A percentile compares a stretch with the other conserved stretches of the same genome.
These are phyloP conservation scores for Smittia sp. DNA, from an alignment of 2,888 invertebrate species.

Conservation along the genomic window DNA sequence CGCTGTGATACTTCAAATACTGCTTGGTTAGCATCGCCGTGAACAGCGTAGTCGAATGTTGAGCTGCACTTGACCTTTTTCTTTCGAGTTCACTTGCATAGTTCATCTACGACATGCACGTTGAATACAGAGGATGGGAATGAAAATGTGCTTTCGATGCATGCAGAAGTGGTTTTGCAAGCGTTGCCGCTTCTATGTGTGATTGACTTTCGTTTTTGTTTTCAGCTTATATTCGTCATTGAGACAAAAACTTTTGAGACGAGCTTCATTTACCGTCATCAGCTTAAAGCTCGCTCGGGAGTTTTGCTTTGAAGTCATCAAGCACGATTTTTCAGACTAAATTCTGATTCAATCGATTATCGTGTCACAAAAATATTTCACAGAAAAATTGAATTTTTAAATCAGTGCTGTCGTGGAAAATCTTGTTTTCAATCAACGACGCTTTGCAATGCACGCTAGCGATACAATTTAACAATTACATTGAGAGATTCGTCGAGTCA, in stretches of 20 bases:
- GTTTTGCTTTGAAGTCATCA: background rate
- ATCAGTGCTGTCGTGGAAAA: no score
- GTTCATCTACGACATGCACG: background rate
- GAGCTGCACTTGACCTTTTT: conserved; percentile 9
- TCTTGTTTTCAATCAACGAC: background rate
- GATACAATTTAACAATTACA: conserved; percentile 39
- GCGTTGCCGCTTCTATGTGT: background rate
- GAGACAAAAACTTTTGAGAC: background rate
- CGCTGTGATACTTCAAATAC: background rate
- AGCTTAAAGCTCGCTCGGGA: background rate
- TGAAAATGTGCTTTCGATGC: conserved; percentile 2
- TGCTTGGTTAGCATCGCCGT: no score
- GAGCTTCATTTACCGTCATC: background rate
- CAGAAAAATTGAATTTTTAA: no score
- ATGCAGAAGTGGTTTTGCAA: background rate
- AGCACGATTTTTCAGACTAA: background rate
- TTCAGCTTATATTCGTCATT: background rate
- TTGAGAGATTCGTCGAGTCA: conserved; percentile 29
- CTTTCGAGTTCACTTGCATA: background rate
- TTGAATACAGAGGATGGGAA: conserved; percentile 18
- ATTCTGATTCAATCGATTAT: background rate
- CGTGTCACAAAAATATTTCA: background rate
- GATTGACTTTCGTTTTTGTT: conserved; percentile 21
- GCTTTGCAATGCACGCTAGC: no score
- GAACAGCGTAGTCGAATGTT: no score